Conservation (phyloP, 1,140 invertebrate species). For the Drosophila yakuba region DNA sequence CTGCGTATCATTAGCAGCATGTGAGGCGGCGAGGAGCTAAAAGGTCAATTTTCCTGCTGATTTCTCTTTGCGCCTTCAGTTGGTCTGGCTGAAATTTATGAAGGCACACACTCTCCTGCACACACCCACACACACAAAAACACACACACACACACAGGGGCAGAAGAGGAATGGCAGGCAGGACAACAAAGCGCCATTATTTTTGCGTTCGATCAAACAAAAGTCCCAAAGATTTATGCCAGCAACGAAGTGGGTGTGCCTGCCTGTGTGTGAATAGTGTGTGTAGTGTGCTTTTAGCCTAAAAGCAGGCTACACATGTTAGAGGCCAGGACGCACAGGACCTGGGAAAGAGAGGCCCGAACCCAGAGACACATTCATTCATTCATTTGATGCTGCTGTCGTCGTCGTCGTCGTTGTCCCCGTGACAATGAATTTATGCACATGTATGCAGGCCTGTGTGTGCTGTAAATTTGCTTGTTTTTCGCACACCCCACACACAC, state of each 20-base stretch:
- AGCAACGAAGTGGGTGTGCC: slow-evolving; percentile 16
- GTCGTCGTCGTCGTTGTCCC: slow-evolving; percentile 45
- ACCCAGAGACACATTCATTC: slow-evolving; percentile 58
- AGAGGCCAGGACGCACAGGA: slow-evolving; percentile 32
- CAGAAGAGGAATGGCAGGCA: not conserved
- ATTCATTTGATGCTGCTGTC: slow-evolving; percentile 71
- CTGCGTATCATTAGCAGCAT: slow-evolving; percentile 68
- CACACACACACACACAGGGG: not conserved
- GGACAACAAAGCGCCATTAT: slow-evolving; percentile 74
- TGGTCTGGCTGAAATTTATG: slow-evolving; percentile 62
- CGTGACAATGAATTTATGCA: slow-evolving; percentile 79
- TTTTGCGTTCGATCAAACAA: slow-evolving; percentile 81
- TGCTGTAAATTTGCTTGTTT: slow-evolving; percentile 58
- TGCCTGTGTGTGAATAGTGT: slow-evolving; percentile 7
- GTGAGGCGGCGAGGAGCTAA: slow-evolving; percentile 23
- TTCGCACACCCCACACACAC: slow-evolving; percentile 32
- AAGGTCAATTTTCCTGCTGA: slow-evolving; percentile 77
- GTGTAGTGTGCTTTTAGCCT: slow-evolving; percentile 60
- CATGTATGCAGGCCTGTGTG: slow-evolving; percentile 52
- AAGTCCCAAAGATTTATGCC: slow-evolving; percentile 74
- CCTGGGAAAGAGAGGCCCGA: slow-evolving; percentile 1
- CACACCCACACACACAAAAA: slow-evolving; percentile 1
- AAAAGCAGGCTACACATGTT: slow-evolving; percentile 73
- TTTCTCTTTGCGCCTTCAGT: slow-evolving; percentile 50
- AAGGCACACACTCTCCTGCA: slow-evolving; percentile 1